These are phyloP conservation scores for Drosophila bocki DNA, from an alignment of 1,140 invertebrate genomes.

Conservation along the genomic window DNA sequence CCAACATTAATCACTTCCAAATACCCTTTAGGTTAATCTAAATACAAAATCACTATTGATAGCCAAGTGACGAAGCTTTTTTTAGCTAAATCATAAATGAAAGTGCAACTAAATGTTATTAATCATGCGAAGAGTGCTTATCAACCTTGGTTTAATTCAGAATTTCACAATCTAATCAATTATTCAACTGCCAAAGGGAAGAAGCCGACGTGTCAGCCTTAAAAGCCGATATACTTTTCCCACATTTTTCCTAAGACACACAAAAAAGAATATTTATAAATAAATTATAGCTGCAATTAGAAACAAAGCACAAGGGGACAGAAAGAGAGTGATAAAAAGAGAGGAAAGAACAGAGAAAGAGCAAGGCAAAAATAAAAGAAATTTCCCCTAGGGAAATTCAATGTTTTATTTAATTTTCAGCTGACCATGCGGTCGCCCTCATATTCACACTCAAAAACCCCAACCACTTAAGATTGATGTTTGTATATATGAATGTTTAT, in stretches of 20 bases:
- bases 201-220: neutral
- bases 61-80: constrained; percentile 16
- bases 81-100: constrained; percentile 9
- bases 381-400: constrained; percentile 49
- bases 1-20: constrained; percentile 15
- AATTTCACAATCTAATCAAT: constrained; percentile 18
- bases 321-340: constrained; percentile 16
- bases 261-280: constrained; percentile 70
- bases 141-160: constrained; percentile 1
- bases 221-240: constrained; percentile 1
- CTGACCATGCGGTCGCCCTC: constrained; percentile 49
- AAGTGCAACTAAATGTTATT: constrained; percentile 3
- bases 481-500: neutral
- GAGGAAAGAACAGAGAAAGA: constrained; percentile 12
- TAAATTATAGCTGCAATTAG: constrained; percentile 75
- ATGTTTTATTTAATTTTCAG: constrained; percentile 22
- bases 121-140: constrained; percentile 3
- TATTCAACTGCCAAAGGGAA: neutral
- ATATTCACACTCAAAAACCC: constrained; percentile 15
- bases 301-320: constrained; percentile 38
- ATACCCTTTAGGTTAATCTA: neutral
- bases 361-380: constrained; percentile 17
- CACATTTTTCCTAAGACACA: constrained; percentile 22
- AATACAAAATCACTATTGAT: constrained; percentile 1
- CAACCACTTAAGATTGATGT: constrained; percentile 15